Conservation (phyloP, 2,888 invertebrate genomes). For the Cyclophora albipunctata region DNA sequence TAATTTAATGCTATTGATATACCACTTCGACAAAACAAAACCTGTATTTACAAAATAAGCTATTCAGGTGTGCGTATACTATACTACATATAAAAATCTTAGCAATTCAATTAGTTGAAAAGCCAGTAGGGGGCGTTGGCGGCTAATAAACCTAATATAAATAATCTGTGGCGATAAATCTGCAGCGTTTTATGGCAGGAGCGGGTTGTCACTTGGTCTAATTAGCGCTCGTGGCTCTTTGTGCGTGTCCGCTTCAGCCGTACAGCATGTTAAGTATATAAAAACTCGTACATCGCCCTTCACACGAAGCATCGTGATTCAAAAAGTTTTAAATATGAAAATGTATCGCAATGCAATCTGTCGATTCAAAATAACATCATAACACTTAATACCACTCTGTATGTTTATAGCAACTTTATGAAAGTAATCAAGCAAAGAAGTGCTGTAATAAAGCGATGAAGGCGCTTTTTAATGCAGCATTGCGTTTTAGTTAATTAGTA, state of each 20-base stretch:
- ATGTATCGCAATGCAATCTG: not conserved
- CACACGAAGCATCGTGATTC: not conserved
- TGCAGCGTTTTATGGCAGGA: slow-evolving; percentile 73
- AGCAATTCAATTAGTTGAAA: slow-evolving; percentile 72
- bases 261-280: slow-evolving; percentile 35
- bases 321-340: not conserved
- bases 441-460: too few relatives aligned
- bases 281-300: slow-evolving; percentile 5
- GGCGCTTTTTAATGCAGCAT: not conserved
- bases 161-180: slow-evolving; percentile 74
- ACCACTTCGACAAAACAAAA: too few relatives aligned
- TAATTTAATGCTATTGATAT: too few relatives aligned
- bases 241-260: slow-evolving; percentile 17
- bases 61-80: too few relatives aligned
- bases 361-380: not conserved
- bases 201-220: slow-evolving; percentile 74
- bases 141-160: slow-evolving; percentile 75
- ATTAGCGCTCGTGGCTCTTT: slow-evolving; percentile 67
- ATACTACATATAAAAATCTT: slow-evolving; percentile 59
- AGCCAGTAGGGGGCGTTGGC: slow-evolving; percentile 61
- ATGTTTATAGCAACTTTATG: too few relatives aligned
- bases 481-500: slow-evolving; percentile 68
- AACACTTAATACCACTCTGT: not conserved
- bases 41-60: too few relatives aligned
- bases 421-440: too few relatives aligned